Evolutionary conservation across 2,113 vertebrate species (phyloP).

Genomic region (Prunella himalayana): DNA sequence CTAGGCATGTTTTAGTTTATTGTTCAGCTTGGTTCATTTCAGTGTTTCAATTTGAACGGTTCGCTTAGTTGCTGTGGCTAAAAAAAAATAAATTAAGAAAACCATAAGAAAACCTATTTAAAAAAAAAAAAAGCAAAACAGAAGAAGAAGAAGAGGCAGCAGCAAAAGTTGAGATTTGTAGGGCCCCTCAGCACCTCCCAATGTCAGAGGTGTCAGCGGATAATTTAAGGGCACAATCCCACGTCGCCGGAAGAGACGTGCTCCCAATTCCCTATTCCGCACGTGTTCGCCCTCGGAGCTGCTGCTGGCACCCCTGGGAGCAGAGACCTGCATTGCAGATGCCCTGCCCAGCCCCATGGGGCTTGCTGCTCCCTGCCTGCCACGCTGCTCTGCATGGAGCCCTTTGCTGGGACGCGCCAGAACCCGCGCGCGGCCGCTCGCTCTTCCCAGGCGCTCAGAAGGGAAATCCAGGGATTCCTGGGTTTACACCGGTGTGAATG

Average conservation of each 20-base stretch:
- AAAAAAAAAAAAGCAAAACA: neutral
- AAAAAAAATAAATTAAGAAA: constrained; percentile 68
- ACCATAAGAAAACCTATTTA: constrained; percentile 59
- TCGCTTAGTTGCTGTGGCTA: constrained; percentile 71
- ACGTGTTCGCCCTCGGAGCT: neutral
- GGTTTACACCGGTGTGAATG: fast-evolving
- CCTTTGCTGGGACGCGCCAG: fast-evolving
- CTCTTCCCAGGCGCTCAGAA: fast-evolving
- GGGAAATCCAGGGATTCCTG: neutral
- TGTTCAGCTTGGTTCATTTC: constrained; percentile 79
- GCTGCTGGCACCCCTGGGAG: neutral
- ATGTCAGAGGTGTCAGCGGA: constrained; percentile 47
- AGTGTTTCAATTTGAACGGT: constrained; percentile 70
- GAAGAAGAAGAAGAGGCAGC: neutral
- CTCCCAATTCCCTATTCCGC: neutral
- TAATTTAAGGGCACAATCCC: constrained; percentile 54
- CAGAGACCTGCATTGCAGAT: constrained; percentile 44
- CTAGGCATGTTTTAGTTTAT: constrained; percentile 82
- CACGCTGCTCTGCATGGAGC: fast-evolving
- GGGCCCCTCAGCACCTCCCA: constrained; percentile 49
- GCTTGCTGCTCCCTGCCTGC: neutral
- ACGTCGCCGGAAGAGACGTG: neutral
- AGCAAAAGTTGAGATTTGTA: constrained; percentile 51
- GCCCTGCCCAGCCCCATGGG: neutral
- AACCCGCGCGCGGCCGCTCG: fast-evolving